Evolutionary conservation across 1,140 invertebrate genomes (phyloP), one percentile per base, ranked within the genome.

Genomic region (Pseudoatta argentina): DNA sequence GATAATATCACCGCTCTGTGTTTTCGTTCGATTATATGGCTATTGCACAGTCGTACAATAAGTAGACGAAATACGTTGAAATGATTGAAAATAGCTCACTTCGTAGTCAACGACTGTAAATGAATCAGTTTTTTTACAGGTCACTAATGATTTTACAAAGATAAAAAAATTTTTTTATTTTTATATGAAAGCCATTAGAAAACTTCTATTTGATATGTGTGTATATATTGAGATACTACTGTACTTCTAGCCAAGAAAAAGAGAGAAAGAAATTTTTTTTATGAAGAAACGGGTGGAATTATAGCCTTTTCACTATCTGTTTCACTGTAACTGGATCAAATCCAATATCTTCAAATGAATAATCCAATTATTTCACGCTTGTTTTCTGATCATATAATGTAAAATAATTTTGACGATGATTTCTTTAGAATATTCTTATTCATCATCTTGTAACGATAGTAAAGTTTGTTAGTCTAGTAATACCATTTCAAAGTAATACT

Each of bases 1-100:
- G 73, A 87, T 91, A 90, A 88, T 91, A 90, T 91, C 90, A 91
- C 89, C 82, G 71, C 51, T 86, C 30, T 85, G 89, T 77, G 61
- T 85, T 87, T 57, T 85, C 66, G 51, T 66, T 88, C 48, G 27
- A 67, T 81, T 85, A 88, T 87, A 83, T 87, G 86, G 89, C 86
- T 88, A 83, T 83, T 75, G 27, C 55, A 61, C 55, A 39, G 16
- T 61, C 39, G 69, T 59, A 63, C 21, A 76, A 75, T 57, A 55
- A 82, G 55, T 61, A 30, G 21, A 82, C 53, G 34, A 82, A 72
- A 72, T 24, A 24, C 30, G 2, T 69, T 24, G 24, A 10, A 82
- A 61, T 82, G 10, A 61, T 73, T 1, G 39, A 82, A 81, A 81
- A 72, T 71, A 81, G 6, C 27, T 16, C 18, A 14, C 30, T 72